A percentile compares a stretch with the other conserved stretches of the same genome.
phyloP scores from a whole-genome alignment of 2,113 vertebrate genomes.

The Mesoclemmys tuberculata region DNA sequence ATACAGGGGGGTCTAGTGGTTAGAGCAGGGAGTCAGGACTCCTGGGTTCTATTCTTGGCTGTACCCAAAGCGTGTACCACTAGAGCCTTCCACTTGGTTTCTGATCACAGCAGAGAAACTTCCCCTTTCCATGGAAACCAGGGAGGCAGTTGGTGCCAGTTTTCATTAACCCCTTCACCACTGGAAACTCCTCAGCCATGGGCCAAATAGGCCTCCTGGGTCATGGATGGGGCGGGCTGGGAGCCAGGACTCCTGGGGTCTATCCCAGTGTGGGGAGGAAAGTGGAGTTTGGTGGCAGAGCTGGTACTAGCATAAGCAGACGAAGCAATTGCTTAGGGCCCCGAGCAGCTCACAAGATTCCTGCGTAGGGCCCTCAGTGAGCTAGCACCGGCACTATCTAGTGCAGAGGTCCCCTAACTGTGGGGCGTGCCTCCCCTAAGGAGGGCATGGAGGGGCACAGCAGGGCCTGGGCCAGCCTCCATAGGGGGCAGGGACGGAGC shows the following conservation, averaged over 20 bases:
- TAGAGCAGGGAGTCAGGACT: neutral
- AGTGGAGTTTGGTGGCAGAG: neutral
- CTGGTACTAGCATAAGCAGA: no score
- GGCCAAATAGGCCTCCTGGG: slow-evolving; percentile 27
- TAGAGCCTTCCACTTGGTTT: neutral
- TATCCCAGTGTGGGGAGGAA: neutral
- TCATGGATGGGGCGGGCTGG: neutral
- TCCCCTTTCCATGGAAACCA: neutral
- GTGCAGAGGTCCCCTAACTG: neutral
- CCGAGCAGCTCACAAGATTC: no score
- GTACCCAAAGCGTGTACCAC: neutral
- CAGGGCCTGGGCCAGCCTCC: no score
- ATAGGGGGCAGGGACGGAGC: no score
- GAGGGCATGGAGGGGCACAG: no score
- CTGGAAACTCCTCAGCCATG: neutral
- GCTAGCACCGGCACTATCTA: neutral
- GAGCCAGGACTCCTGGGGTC: no score
- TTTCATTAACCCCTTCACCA: neutral
- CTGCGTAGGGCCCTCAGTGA: no score
- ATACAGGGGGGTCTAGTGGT: neutral
- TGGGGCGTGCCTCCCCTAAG: no score
- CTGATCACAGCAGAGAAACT: neutral
- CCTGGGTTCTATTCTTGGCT: neutral
- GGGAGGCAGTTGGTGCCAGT: neutral
- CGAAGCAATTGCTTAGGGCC: no score